Evolutionary conservation across 2,113 vertebrate species (phyloP).

Genomic region (Sturnira hondurensis): DNA sequence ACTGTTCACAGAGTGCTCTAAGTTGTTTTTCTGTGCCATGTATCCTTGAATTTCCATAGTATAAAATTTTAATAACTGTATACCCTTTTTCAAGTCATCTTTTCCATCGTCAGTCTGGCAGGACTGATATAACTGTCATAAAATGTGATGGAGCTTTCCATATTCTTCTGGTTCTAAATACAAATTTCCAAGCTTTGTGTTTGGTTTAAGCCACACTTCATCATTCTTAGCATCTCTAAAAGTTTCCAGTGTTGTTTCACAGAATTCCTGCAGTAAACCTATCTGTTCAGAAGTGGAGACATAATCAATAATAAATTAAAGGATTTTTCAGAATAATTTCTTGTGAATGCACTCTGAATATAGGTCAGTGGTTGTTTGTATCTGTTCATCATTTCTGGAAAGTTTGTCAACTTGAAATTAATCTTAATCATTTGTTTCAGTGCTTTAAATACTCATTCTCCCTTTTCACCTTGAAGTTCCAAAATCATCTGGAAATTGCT

Average conservation of each 20-base stretch:
- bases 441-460: constrained; percentile 99
- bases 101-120: constrained; percentile 99
- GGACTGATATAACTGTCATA: constrained; percentile 96
- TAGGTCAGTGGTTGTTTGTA: constrained; percentile 98
- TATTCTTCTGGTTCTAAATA: constrained; percentile 98
- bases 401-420: constrained; percentile 99
- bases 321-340: constrained; percentile 99
- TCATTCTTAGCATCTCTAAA: constrained; percentile 99
- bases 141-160: constrained; percentile 97
- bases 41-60: constrained; percentile 99
- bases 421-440: constrained; percentile 99
- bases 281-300: constrained; percentile 99
- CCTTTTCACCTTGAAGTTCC: constrained; percentile 47
- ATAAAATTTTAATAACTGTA: constrained; percentile 95
- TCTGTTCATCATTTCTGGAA: constrained; percentile 99
- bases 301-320: constrained; percentile 99
- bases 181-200: constrained; percentile 98
- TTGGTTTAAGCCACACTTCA: constrained; percentile 98
- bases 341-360: constrained; percentile 95
- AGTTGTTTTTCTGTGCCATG: constrained; percentile 98
- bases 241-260: constrained; percentile 97
- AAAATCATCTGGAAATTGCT: too few relatives aligned
- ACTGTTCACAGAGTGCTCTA: constrained; percentile 98
- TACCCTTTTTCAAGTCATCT: constrained; percentile 98
- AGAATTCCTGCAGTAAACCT: constrained; percentile 99